Conservation (phyloP, 2,113 vertebrate species). For the Spea multiplicata region DNA sequence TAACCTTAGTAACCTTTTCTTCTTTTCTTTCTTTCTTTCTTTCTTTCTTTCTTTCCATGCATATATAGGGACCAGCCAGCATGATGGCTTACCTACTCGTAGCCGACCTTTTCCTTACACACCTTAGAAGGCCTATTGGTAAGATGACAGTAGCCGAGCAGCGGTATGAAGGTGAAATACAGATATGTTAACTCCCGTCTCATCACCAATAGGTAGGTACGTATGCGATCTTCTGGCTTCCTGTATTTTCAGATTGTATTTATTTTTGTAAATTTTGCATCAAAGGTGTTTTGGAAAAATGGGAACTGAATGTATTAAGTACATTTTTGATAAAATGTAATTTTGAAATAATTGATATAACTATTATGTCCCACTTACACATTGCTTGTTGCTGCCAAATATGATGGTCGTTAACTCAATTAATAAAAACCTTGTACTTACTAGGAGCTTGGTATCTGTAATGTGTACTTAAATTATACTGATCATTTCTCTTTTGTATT, state of each 20-base stretch:
- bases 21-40: conserved; percentile 26
- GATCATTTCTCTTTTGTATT: neutral
- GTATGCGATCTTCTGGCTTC: no score
- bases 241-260: no score
- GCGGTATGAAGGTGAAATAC: conserved; percentile 93
- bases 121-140: conserved; percentile 88
- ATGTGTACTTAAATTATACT: no score
- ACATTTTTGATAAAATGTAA: neutral
- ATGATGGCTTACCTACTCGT: conserved; percentile 95
- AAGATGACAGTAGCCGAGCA: conserved; percentile 94
- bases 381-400: no score
- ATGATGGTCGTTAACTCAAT: no score
- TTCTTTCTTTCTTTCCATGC: neutral
- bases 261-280: neutral
- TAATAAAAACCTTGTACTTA: no score
- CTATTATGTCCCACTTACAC: no score
- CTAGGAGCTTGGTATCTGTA: no score
- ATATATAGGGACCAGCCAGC: conserved; percentile 84
- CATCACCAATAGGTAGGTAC: conserved; percentile 89
- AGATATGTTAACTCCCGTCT: conserved; percentile 94
- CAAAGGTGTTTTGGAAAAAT: no score
- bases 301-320: neutral
- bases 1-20: no score
- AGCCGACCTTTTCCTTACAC: conserved; percentile 91
- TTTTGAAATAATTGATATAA: neutral